These are phyloP conservation scores for Limenitis camilla DNA, from an alignment of 2,888 invertebrate genomes.

Conservation along the genomic window DNA sequence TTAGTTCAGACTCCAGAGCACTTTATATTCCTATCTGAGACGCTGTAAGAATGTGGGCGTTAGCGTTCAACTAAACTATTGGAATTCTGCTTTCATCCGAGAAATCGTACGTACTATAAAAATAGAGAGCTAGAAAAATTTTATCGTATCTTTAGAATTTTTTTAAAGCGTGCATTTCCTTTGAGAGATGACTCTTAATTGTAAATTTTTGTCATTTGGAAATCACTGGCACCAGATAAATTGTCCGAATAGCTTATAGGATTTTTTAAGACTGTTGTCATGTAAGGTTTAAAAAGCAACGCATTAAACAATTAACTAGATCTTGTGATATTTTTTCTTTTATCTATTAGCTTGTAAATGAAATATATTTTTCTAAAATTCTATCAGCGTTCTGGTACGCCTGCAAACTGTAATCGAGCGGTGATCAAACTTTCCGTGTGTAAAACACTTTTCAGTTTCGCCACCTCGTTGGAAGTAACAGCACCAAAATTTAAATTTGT, in stretches of 20 bases:
- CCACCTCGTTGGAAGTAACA: background rate
- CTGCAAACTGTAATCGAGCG: background rate
- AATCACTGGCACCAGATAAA: too few species aligned
- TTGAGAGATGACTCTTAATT: too few species aligned
- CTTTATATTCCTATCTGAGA: constrained; percentile 4
- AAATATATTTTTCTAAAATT: background rate
- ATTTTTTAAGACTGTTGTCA: too few species aligned
- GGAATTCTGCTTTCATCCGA: constrained; percentile 4
- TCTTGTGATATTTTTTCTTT: background rate
- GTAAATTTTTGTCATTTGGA: too few species aligned
- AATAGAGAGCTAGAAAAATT: background rate
- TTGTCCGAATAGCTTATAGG: too few species aligned
- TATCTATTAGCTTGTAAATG: background rate
- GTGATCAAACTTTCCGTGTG: background rate
- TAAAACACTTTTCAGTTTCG: constrained; percentile 5
- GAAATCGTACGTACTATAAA: background rate
- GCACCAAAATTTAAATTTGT: background rate
- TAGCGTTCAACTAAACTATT: background rate
- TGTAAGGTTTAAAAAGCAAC: too few species aligned
- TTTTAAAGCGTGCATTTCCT: too few species aligned
- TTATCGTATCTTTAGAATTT: background rate
- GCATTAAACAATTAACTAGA: too few species aligned
- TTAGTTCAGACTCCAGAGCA: background rate
- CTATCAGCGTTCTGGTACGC: constrained; percentile 1
- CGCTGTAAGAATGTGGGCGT: background rate